Base-by-base conservation (phyloP, 2,888 invertebrate species). In the Lepidocyrtoides sp. region DNA sequence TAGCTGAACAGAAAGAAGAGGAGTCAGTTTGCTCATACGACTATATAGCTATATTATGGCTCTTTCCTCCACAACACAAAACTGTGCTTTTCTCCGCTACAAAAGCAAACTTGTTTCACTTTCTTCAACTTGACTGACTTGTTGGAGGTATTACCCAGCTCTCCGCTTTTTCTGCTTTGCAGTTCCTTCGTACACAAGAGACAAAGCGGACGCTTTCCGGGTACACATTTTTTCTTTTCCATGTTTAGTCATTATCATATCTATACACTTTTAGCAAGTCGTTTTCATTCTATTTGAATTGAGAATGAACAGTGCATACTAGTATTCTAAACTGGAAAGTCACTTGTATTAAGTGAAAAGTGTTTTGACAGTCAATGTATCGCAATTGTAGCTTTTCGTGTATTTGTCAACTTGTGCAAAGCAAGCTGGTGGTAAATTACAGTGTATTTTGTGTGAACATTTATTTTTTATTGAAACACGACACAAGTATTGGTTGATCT, bases 171-270 rank as follows among this genome's bases (percentile, higher is more conserved):
- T 23, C 84, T 89, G 29, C 20, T 36, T 77, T 66, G 84, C 89
- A 90, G 89, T 90, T 90, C 66, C 36, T 83, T 90, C 36, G 41
- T 20, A 90, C 77, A 48, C 89, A 63, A 90, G 89, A 84, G 51
- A 90, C 84, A 90, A 90, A 77, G 75, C 89, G 66, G 84, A 90
- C 89, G 79, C 36, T 26, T 36, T 66, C 23, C 32, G 36, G 8
- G 72, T 20, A 44, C 72, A 72, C 44, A 10, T 20, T 20, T 72
- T 41, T 41, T 41, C 44, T 12, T 72, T 36, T n/a, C 14, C 66
- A 36, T 63, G 36, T 69, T 66, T 36, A 69, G 66, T 36, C 66
- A 69, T 69, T 69, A 36, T 69, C 36, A 69, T 69, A 69, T 36
- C 20, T 36, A 17, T 36, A 36, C 36, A 69, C 5, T 69, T 36